phyloP scores from a whole-genome alignment of 92 coral and sea anemone species.

The Epizoanthus scotinus region DNA sequence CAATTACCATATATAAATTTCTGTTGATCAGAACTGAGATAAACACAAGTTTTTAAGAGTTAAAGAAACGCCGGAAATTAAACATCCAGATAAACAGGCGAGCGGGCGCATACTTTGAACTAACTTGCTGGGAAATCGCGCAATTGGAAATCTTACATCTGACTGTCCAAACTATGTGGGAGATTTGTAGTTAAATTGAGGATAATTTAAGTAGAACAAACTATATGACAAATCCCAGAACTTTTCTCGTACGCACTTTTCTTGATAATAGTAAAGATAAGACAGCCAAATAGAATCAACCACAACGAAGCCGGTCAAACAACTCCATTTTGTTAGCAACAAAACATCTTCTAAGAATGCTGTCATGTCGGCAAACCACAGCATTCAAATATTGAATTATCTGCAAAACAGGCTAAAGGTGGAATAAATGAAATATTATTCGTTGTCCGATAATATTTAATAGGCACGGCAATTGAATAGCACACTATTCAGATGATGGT shows the following conservation, averaged over 20 bases:
- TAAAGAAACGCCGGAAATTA: neutral
- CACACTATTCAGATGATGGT: neutral
- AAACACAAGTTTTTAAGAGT: neutral
- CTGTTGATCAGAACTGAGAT: neutral
- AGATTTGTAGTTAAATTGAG: neutral
- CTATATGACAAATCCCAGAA: neutral
- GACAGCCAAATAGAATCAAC: slow-evolving; percentile 14
- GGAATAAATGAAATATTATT: neutral
- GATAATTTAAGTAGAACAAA: neutral
- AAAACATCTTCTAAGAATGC: slow-evolving; percentile 4
- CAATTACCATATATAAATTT: too few species aligned
- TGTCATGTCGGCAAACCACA: slow-evolving; percentile 28
- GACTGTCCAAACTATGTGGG: neutral
- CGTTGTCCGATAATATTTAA: slow-evolving; percentile 12
- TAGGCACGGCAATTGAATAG: neutral
- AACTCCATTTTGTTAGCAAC: neutral
- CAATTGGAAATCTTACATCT: neutral
- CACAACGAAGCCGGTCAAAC: slow-evolving; percentile 10
- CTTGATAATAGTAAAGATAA: slow-evolving; percentile 23
- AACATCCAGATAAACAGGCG: neutral
- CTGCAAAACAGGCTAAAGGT: slow-evolving; percentile 3
- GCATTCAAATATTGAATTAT: slow-evolving; percentile 24
- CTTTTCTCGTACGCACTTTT: slow-evolving; percentile 3
- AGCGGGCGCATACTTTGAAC: neutral
- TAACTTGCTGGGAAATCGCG: neutral